These are phyloP conservation scores for Asteroscopus sphinx DNA, from an alignment of 2,888 invertebrate genomes.

Conservation along the genomic window DNA sequence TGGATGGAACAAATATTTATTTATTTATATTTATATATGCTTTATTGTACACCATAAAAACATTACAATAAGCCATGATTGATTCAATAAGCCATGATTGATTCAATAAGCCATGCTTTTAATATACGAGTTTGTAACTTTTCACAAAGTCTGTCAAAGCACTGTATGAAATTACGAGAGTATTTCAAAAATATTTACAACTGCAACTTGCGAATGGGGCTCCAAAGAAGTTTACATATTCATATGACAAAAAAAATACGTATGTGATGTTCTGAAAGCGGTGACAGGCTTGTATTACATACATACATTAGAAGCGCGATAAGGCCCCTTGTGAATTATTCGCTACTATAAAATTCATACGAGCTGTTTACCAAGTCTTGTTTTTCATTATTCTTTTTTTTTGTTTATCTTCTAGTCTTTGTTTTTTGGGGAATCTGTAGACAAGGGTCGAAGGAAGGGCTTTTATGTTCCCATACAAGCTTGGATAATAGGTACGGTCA, in stretches of 20 bases:
- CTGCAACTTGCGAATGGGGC: constrained; percentile 5
- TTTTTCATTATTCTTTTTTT: neutral
- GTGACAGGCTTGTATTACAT: constrained; percentile 12
- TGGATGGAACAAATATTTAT: too few species aligned
- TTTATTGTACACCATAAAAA: too few species aligned
- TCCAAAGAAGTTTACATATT: constrained; percentile 25
- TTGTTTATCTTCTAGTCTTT: neutral
- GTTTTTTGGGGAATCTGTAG: neutral
- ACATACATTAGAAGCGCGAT: constrained; percentile 32
- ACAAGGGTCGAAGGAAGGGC: too few species aligned
- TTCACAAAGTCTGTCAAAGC: neutral
- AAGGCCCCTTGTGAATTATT: constrained; percentile 41
- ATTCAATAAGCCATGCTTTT: too few species aligned
- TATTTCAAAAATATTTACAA: constrained; percentile 3
- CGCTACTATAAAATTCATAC: neutral
- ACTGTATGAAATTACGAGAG: neutral
- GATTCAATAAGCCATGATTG: too few species aligned
- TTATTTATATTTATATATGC: too few species aligned
- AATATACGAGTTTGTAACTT: too few species aligned
- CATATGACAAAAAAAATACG: constrained; percentile 38
- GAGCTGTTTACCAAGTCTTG: neutral
- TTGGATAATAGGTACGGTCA: too few species aligned
- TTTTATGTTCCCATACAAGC: too few species aligned
- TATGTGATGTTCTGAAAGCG: constrained; percentile 7
- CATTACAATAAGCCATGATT: too few species aligned